Evolutionary conservation across 2,797 vertebrate genomes (phyloP).

Genomic region (Pipistrellus pipistrellus): DNA sequence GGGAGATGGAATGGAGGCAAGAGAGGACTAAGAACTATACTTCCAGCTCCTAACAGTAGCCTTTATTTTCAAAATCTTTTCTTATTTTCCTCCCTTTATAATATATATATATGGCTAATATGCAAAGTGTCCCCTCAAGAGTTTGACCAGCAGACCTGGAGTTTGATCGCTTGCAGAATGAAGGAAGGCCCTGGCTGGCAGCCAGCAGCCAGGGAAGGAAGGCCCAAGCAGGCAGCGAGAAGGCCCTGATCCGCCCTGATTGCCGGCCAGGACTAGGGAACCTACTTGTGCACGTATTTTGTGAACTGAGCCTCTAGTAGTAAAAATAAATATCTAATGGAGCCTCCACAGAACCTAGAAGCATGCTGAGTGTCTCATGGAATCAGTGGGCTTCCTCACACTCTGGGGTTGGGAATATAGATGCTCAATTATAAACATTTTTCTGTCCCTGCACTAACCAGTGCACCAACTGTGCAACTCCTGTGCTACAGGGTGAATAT

Average conservation of each 20-base stretch:
- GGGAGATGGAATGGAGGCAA: not conserved
- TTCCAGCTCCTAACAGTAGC: not conserved
- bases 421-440: not conserved
- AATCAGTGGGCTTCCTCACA: not conserved
- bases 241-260: too few species aligned
- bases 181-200: too few species aligned
- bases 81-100: not conserved
- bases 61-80: constrained; percentile 1
- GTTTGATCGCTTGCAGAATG: too few species aligned
- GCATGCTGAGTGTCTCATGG: not conserved
- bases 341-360: not conserved
- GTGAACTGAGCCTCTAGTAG: too few species aligned
- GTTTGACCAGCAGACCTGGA: too few species aligned
- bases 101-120: too few species aligned
- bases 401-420: not conserved
- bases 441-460: not conserved
- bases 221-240: too few species aligned
- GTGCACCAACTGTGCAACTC: not conserved
- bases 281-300: too few species aligned
- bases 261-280: too few species aligned
- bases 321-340: not conserved
- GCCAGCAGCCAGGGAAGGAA: too few species aligned
- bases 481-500: fast-evolving
- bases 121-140: too few species aligned
- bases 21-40: not conserved